Conservation (phyloP, 1,140 invertebrate genomes). For the Pristionchus pacificus region DNA sequence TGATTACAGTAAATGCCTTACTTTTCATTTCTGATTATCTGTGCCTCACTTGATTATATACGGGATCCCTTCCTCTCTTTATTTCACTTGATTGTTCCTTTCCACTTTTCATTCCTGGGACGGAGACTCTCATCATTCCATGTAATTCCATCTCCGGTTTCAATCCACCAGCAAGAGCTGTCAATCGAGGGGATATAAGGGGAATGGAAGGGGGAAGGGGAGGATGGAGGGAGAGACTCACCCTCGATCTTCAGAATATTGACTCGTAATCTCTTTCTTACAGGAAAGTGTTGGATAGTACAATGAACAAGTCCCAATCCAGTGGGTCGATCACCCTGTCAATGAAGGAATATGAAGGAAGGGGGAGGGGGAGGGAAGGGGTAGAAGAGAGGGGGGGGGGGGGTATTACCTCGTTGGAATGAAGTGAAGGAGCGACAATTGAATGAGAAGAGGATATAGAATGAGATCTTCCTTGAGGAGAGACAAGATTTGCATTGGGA, state of each 20-base stretch:
- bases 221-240: constrained; percentile 29
- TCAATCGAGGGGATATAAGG: constrained; percentile 10
- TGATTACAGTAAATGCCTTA: too few species aligned
- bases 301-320: constrained; percentile 53
- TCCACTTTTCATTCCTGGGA: constrained; percentile 45
- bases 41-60: constrained; percentile 54
- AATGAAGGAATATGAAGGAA: too few species aligned
- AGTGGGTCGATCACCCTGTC: constrained; percentile 48
- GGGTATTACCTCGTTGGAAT: too few species aligned
- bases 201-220: too few species aligned
- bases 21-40: too few species aligned
- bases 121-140: constrained; percentile 52
- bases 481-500: too few species aligned
- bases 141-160: constrained; percentile 55
- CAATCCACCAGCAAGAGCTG: constrained; percentile 53
- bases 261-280: constrained; percentile 53
- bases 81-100: constrained; percentile 49
- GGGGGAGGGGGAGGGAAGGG: too few species aligned
- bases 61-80: constrained; percentile 52
- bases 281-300: constrained; percentile 55
- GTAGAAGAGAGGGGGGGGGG: too few species aligned
- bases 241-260: constrained; percentile 54
- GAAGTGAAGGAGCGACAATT: too few species aligned
- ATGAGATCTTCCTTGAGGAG: too few species aligned
- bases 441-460: too few species aligned